Evolutionary conservation across 2,888 invertebrate genomes (phyloP).

Genomic region (Chrysomela aeneicollis): DNA sequence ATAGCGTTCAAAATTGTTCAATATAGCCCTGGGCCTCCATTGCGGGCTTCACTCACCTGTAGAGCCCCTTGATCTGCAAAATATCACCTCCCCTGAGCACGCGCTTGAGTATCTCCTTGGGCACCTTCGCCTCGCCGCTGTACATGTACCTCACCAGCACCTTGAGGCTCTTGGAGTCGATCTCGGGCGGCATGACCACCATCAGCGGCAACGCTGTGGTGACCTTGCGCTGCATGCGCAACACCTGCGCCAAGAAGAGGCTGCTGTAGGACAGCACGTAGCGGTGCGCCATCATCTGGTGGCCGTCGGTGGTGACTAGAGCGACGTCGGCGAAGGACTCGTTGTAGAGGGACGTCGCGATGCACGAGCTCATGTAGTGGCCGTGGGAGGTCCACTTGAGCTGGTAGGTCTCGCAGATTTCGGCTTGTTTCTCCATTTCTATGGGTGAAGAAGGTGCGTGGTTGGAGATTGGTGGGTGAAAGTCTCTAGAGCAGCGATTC

Average conservation of each 20-base stretch:
- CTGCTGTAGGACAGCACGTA: slow-evolving; percentile 86
- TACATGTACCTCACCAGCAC: slow-evolving; percentile 89
- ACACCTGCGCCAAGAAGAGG: slow-evolving; percentile 66
- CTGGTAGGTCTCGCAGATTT: slow-evolving; percentile 77
- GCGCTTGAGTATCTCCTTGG: slow-evolving; percentile 82
- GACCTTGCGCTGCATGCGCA: slow-evolving; percentile 50
- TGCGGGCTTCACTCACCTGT: slow-evolving; percentile 67
- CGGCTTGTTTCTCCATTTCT: slow-evolving; percentile 62
- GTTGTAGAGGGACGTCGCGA: slow-evolving; percentile 75
- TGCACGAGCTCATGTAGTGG: slow-evolving; percentile 81
- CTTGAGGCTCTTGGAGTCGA: slow-evolving; percentile 80
- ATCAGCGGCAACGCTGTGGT: slow-evolving; percentile 63
- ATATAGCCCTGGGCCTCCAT: too few relatives aligned
- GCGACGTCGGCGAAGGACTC: slow-evolving; percentile 86
- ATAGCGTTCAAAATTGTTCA: too few relatives aligned
- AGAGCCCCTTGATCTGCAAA: slow-evolving; percentile 80
- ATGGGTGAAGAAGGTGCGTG: not conserved
- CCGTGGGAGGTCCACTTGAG: slow-evolving; percentile 90
- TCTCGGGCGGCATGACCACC: slow-evolving; percentile 82
- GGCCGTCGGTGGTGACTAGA: slow-evolving; percentile 79
- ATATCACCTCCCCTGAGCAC: slow-evolving; percentile 85
- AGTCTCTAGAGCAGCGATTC: too few relatives aligned
- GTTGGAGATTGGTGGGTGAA: too few relatives aligned
- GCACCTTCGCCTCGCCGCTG: slow-evolving; percentile 81
- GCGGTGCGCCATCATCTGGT: slow-evolving; percentile 84